Evolutionary conservation across 2,113 vertebrate genomes (phyloP).

Genomic region (Paramormyrops kingsleyae): DNA sequence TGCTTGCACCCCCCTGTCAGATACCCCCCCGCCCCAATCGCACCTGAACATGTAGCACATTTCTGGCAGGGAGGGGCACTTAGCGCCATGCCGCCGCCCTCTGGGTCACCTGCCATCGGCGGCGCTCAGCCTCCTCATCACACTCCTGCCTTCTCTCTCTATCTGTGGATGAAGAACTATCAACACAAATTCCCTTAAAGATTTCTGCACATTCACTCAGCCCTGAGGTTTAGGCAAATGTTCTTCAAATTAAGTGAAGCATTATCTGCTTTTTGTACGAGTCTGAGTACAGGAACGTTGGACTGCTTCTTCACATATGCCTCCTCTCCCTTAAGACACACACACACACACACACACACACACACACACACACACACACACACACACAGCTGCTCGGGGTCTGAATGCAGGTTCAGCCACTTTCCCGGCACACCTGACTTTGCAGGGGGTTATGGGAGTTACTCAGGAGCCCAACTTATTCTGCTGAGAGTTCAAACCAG

Average conservation of each 20-base stretch:
- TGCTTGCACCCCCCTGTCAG: background rate
- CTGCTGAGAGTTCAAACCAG: background rate
- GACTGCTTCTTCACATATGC: background rate
- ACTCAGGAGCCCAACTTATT: background rate
- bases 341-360: too few species aligned
- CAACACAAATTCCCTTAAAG: too few species aligned
- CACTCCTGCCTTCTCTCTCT: background rate
- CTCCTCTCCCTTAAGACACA: too few species aligned
- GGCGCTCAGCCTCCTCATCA: background rate
- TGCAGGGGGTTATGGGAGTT: background rate
- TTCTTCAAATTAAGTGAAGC: background rate
- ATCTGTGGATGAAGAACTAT: background rate
- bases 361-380: too few species aligned
- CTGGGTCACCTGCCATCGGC: background rate
- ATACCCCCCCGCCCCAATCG: background rate
- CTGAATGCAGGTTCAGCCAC: background rate
- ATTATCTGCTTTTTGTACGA: background rate
- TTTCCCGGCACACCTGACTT: background rate
- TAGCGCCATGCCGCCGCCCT: background rate
- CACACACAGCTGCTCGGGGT: background rate
- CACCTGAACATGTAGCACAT: background rate
- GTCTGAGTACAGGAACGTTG: background rate
- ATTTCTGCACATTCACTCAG: background rate
- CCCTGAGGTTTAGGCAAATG: background rate
- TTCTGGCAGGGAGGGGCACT: background rate